Evolutionary conservation across 1,140 invertebrate species (phyloP), one percentile per base, ranked within the genome.

Genomic region (Diachasma alloeum): DNA sequence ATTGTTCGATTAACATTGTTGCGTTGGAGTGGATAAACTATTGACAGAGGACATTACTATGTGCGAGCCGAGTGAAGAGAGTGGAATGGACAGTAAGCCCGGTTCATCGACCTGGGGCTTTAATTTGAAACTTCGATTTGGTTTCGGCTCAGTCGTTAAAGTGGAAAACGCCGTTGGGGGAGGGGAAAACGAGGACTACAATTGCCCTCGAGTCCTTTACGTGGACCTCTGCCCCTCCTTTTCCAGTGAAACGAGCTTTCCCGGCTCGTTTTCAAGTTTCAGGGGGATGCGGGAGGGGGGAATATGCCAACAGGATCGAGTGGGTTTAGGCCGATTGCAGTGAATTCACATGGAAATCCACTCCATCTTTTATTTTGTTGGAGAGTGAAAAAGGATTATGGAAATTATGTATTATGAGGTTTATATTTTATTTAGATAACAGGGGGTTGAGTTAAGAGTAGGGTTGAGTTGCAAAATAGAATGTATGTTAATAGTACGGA

Each of bases 101-200:
- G 31, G 31, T 46, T 11, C 80, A 84, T 86, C 83, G 84, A 82
- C 76, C 81, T 74, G 78, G 72, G 74, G 79, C 79, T 87, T 87
- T 87, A 85, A 87, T 87, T 86, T 81, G 82, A 86, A 84, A 86
- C 84, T 86, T 86, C 84, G 83, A 87, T 87, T 86, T 79, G 75
- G 81, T 83, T 82, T 68, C 81, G 78, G 67, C 63, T 75, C 48
- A 67, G 66, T 53, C 59, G 74, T 71, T 79, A 79, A 83, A 85
- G 83, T 84, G 80, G 81, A 83, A 82, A 83, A 80, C 76, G 81
- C 67, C 72, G n/a, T 17, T 17, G 48, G 48, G 17, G 44, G 11
- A 15, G 44, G 10, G 44, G 44, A 46, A 11, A 11, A 2, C 11
- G 48, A 5, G n/a, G 48, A 53, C 48, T 53, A 17, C 13, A 53